phyloP scores from a whole-genome alignment of 2,113 vertebrate genomes.

The Scytalopus superciliaris region DNA sequence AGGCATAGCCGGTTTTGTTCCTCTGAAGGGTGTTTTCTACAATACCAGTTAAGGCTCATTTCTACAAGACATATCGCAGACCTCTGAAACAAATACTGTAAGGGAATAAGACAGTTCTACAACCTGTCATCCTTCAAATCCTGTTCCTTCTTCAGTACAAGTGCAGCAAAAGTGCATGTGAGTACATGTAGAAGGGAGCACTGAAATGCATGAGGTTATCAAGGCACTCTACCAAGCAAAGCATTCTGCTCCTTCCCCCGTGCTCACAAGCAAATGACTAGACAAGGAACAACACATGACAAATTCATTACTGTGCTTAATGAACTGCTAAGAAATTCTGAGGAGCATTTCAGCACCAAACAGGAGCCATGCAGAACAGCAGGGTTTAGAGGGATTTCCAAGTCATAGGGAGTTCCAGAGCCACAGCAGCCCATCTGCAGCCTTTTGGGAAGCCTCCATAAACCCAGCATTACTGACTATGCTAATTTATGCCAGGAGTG shows the following conservation, averaged over 20 bases:
- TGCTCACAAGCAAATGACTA: background rate
- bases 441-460: background rate
- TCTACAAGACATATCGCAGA: background rate
- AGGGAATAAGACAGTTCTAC: background rate
- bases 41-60: background rate
- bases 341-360: background rate
- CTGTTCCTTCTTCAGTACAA: background rate
- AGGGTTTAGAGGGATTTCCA: background rate
- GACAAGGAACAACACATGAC: background rate
- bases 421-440: background rate
- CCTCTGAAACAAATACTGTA: background rate
- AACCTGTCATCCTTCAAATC: background rate
- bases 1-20: background rate
- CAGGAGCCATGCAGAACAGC: background rate
- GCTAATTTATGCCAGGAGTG: background rate
- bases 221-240: background rate
- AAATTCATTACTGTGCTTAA: background rate
- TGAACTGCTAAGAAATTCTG: background rate
- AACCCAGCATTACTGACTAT: background rate
- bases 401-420: background rate
- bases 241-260: background rate
- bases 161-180: background rate
- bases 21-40: background rate
- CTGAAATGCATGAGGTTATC: background rate
- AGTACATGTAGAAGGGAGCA: background rate